Evolutionary conservation across 2,113 vertebrate species (phyloP).

Genomic region (Cygnus atratus): DNA sequence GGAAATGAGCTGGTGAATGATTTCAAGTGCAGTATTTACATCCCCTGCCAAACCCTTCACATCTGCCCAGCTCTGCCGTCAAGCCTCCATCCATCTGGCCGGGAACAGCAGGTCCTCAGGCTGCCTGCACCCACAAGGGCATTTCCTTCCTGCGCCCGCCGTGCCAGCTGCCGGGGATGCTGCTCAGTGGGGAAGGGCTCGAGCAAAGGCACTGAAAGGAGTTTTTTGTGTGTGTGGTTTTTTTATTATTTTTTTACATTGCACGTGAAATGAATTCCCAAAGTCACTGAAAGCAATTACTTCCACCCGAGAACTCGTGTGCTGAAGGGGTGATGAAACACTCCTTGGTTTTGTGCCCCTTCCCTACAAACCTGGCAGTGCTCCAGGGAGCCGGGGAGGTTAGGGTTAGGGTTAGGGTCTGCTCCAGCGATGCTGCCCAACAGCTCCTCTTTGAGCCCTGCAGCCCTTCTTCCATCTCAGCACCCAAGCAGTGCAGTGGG

Average conservation of each 20-base stretch:
- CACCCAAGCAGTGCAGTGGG: not conserved
- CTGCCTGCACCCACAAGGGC: conserved; percentile 34
- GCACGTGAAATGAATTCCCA: conserved; percentile 9
- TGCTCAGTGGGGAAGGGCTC: not conserved
- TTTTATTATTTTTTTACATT: not conserved
- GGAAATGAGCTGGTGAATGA: conserved; percentile 51
- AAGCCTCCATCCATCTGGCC: conserved; percentile 54
- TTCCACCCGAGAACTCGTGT: not conserved
- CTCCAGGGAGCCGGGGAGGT: not conserved
- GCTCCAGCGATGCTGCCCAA: rapidly evolving
- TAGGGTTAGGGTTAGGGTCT: too few species aligned
- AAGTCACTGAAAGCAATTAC: not conserved
- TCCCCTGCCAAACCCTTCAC: conserved; percentile 38
- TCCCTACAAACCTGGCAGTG: not conserved
- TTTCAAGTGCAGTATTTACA: conserved; percentile 51
- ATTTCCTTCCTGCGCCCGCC: conserved; percentile 37
- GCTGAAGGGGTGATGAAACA: not conserved
- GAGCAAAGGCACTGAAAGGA: not conserved
- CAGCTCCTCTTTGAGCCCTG: not conserved
- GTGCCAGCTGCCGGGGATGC: conserved; percentile 51
- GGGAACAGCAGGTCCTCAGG: conserved; percentile 51
- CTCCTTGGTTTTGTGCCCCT: not conserved
- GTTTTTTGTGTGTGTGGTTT: not conserved
- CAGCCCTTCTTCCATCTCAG: not conserved
- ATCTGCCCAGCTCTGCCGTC: conserved; percentile 49